Evolutionary conservation across 2,888 invertebrate species (phyloP).

Genomic region (Mesorhabditis spiculigera): DNA sequence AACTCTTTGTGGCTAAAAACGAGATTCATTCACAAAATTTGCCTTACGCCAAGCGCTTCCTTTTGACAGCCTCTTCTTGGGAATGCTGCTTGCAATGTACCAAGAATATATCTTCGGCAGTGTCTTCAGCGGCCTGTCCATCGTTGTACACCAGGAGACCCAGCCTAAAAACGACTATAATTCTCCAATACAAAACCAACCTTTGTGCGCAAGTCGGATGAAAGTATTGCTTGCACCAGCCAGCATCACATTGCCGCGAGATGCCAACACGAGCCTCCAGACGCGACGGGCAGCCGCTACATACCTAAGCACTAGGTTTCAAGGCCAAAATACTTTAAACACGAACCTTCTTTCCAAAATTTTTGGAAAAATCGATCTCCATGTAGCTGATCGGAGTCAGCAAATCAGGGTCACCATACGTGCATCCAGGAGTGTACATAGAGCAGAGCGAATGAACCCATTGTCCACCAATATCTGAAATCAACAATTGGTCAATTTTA

Average conservation of each 20-base stretch:
- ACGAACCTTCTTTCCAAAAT: conserved; percentile 78
- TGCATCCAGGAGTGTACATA: conserved; percentile 91
- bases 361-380: conserved; percentile 89
- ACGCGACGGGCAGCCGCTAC: conserved; percentile 82
- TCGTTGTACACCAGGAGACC: conserved; percentile 45
- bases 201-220: conserved; percentile 80
- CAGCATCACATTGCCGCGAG: conserved; percentile 94
- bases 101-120: conserved; percentile 22
- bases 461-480: conserved; percentile 53
- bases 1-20: background rate
- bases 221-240: conserved; percentile 92
- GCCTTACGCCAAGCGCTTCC: conserved; percentile 26
- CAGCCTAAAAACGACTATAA: conserved; percentile 25
- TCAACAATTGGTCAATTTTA: background rate
- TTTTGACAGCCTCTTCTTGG: conserved; percentile 23
- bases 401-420: conserved; percentile 88
- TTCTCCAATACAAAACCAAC: conserved; percentile 19
- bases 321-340: background rate
- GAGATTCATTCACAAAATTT: conserved; percentile 1
- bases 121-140: conserved; percentile 21
- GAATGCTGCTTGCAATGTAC: conserved; percentile 48
- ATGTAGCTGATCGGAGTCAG: conserved; percentile 85
- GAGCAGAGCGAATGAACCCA: conserved; percentile 99
- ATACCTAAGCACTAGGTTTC: conserved; percentile 64
- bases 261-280: conserved; percentile 86